A percentile compares a stretch with the other conserved stretches of the same genome.
phyloP scores from a whole-genome alignment of 1,140 invertebrate genomes.

The Drosophila repletoides region DNA sequence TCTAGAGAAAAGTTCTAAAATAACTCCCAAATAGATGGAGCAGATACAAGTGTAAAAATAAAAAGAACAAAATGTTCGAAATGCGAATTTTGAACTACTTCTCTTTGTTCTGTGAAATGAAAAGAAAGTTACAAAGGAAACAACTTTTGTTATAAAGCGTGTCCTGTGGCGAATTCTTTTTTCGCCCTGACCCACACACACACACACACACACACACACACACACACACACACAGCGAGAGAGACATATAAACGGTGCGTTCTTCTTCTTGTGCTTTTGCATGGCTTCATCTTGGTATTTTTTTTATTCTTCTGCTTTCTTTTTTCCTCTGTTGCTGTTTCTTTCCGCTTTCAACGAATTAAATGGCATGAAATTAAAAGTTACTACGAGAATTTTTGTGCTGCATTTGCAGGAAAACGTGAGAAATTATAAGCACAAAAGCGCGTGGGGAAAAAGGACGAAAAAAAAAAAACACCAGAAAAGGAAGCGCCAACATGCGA shows the following conservation, averaged over 20 bases:
- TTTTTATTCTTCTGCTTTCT: slow-evolving; percentile 37
- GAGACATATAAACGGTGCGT: slow-evolving; percentile 35
- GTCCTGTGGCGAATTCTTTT: slow-evolving; percentile 74
- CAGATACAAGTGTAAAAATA: not conserved
- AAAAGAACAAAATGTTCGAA: slow-evolving; percentile 14
- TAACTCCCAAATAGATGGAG: slow-evolving; percentile 17
- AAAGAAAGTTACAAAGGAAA: slow-evolving; percentile 69
- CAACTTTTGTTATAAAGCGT: slow-evolving; percentile 74
- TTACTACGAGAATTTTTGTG: slow-evolving; percentile 77
- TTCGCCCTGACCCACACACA: slow-evolving; percentile 25
- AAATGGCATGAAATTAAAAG: slow-evolving; percentile 81
- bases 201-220: slow-evolving; percentile 15
- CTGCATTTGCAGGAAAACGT: slow-evolving; percentile 80
- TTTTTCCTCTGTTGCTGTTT: slow-evolving; percentile 19
- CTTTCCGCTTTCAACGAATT: slow-evolving; percentile 75
- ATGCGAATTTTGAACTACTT: slow-evolving; percentile 27
- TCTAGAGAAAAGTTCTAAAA: slow-evolving; percentile 1
- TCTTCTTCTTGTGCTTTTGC: slow-evolving; percentile 48
- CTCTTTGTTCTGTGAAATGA: not conserved
- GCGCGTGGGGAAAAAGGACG: slow-evolving; percentile 37
- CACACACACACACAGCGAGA: not conserved
- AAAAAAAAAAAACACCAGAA: slow-evolving; percentile 27
- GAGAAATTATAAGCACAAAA: slow-evolving; percentile 80
- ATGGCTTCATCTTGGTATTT: slow-evolving; percentile 68
- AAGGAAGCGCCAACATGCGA: slow-evolving; percentile 43